Evolutionary conservation across 2,113 vertebrate genomes (phyloP), one percentile per base, ranked within the genome.

Genomic region (Mormyrus lacerda): DNA sequence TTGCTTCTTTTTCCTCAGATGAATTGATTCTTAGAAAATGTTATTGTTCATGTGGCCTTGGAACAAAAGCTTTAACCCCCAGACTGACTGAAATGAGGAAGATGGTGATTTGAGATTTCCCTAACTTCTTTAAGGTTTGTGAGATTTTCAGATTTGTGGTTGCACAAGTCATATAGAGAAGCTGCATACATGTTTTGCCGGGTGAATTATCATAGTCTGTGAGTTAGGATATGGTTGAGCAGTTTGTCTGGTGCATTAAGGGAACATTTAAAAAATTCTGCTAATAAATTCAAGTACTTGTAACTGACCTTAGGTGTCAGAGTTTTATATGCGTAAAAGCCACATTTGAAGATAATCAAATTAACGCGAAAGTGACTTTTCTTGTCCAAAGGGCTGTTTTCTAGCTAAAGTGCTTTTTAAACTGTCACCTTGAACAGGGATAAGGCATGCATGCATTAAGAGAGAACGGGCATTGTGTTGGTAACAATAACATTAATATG

Each of bases 401-500:
- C 21, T 45, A 11, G 45, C 89, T 79, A 47, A 88, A 90, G 89
- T 90, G 87, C 42, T 83, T 83, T 87, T 88, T 88, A 90, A 90
- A 84, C 87, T 39, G 61, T 35, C 84, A 85, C 55, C 58, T 85
- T 44, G 90, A 85, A 79, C 90, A 51, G 76, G 8, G 88, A 83
- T 88, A 45, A 45, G 5, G 61, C 88, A 50, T 61, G 69, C 87
- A 93, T 94, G 92, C 92, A 91, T 91, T 5, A 0, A 47, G 48
- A 85, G 92, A 91, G 48, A 27, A 27, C 21, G 58, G 93, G 35
- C 94, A 95, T 94, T 95, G 95, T 95, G 90, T 91, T 90, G 92
- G 93, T 93, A 47, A 93, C 94, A 90, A 76, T 4, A 19, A 89
- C 94, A 95, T 96, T 93, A 95, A 96, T 96, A 94, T 91, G 94